phyloP scores from a whole-genome alignment of 2,797 vertebrate genomes.

The Eremophila alpestris region DNA sequence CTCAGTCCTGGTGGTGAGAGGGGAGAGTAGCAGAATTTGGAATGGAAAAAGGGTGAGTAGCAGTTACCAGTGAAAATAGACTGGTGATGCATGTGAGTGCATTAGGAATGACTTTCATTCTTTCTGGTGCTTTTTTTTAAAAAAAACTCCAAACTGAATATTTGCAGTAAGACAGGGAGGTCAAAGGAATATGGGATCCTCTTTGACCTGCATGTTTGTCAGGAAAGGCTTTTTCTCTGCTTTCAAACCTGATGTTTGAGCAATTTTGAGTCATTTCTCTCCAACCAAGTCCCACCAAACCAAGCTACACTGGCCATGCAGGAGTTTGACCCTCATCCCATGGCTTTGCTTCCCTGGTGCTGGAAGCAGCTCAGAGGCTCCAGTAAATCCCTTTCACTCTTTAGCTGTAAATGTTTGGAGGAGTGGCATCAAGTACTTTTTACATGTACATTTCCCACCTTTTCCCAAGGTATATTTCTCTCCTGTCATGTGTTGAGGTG shows the following conservation, averaged over 20 bases:
- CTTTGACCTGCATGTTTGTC: not conserved
- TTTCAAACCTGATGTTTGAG: not conserved
- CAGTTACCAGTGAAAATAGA: not conserved
- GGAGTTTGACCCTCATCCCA: not conserved
- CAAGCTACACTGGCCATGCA: rapidly evolving
- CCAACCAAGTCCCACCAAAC: too few relatives aligned
- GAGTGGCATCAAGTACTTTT: not conserved
- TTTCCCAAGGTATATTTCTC: not conserved
- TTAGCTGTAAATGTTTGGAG: not conserved
- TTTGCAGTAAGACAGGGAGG: not conserved
- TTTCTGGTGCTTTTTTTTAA: not conserved
- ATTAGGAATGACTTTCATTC: not conserved
- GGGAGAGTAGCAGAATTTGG: not conserved
- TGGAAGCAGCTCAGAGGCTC: not conserved
- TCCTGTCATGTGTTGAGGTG: not conserved
- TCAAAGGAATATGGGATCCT: not conserved
- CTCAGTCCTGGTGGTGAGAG: not conserved
- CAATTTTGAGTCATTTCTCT: not conserved
- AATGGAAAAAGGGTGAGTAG: not conserved
- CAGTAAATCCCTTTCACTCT: not conserved
- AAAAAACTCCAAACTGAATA: not conserved
- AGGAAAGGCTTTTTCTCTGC: not conserved
- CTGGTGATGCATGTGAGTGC: not conserved
- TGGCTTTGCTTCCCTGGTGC: not conserved
- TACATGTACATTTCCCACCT: not conserved